These are phyloP conservation scores for Drosophila suzukii DNA, from an alignment of 1,140 invertebrate genomes.

Conservation along the genomic window DNA sequence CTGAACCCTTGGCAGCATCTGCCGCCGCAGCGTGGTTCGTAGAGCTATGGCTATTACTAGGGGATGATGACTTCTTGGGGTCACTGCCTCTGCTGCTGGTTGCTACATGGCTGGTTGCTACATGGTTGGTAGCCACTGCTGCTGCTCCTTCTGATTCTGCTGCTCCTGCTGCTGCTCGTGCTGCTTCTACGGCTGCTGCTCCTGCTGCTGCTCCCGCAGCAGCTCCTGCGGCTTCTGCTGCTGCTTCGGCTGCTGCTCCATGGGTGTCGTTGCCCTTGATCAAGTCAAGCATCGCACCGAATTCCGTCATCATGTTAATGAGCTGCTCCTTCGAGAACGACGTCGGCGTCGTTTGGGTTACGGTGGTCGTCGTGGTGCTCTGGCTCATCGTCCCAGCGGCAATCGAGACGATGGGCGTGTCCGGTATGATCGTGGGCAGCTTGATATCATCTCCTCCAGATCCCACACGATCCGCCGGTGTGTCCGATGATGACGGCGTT, in stretches of 20 bases:
- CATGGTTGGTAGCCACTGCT: slow-evolving; percentile 11
- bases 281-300: slow-evolving; percentile 19
- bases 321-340: slow-evolving; percentile 62
- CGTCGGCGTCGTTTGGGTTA: slow-evolving; percentile 78
- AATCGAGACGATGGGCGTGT: slow-evolving; percentile 81
- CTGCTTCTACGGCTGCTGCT: too few species aligned
- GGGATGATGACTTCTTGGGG: slow-evolving; percentile 14
- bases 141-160: too few species aligned
- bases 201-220: too few species aligned
- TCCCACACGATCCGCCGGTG: slow-evolving; percentile 31
- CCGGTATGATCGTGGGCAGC: slow-evolving; percentile 72
- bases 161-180: too few species aligned
- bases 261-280: slow-evolving; percentile 2
- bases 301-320: slow-evolving; percentile 61
- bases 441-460: slow-evolving; percentile 25
- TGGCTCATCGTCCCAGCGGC: slow-evolving; percentile 76
- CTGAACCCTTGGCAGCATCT: not conserved
- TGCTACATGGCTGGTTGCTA: slow-evolving; percentile 9
- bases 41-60: slow-evolving; percentile 26
- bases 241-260: too few species aligned
- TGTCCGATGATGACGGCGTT: slow-evolving; percentile 39
- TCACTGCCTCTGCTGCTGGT: slow-evolving; percentile 5
- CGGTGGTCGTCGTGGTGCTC: slow-evolving; percentile 78
- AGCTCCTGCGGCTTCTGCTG: too few species aligned
- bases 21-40: slow-evolving; percentile 9